phyloP scores from a whole-genome alignment of 2,888 invertebrate species.

The Axea sp. region DNA sequence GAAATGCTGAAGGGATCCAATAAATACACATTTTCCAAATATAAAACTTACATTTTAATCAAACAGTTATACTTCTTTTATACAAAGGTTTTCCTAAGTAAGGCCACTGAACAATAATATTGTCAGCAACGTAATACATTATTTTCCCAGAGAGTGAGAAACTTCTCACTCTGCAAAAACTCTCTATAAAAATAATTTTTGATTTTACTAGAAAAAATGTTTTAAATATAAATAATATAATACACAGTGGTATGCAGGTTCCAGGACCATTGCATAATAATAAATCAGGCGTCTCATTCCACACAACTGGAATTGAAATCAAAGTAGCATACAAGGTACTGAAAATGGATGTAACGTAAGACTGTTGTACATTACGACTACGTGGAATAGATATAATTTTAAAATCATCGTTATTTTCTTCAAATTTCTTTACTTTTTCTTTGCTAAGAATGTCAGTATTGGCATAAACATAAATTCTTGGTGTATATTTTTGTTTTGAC shows the following conservation, averaged over 20 bases:
- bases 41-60: constrained; percentile 50
- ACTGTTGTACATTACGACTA: constrained; percentile 93
- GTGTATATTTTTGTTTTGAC: constrained; percentile 83
- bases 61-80: constrained; percentile 64
- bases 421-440: constrained; percentile 83
- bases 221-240: constrained; percentile 87
- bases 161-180: constrained; percentile 94
- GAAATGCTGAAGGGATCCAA: no score
- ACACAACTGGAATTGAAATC: constrained; percentile 85
- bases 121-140: constrained; percentile 89
- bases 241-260: constrained; percentile 95
- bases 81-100: constrained; percentile 80
- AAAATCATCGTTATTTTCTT: constrained; percentile 79
- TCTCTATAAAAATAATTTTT: constrained; percentile 94
- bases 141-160: constrained; percentile 94
- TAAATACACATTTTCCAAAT: no score
- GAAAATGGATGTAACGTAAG: constrained; percentile 88
- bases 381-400: constrained; percentile 85
- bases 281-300: constrained; percentile 87
- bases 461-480: constrained; percentile 89
- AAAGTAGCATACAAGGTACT: constrained; percentile 88
- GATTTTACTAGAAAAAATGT: constrained; percentile 84
- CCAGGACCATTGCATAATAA: constrained; percentile 97
- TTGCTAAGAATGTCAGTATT: constrained; percentile 88
- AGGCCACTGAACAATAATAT: constrained; percentile 96